Conservation (phyloP, 2,113 vertebrate genomes). For the Coregonus clupeaformis region DNA sequence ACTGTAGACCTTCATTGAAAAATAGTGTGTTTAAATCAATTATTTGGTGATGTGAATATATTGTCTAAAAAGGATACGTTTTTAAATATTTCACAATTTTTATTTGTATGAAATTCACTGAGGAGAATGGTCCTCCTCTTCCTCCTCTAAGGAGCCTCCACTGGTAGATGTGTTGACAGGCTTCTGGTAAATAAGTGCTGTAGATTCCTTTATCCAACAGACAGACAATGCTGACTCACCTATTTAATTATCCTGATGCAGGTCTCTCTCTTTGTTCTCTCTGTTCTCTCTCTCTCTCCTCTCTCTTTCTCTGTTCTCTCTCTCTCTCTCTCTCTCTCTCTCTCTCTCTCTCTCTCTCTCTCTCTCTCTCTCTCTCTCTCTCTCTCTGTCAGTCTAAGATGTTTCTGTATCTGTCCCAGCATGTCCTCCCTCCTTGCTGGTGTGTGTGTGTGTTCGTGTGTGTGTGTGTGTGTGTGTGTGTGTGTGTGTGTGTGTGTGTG, state of each 20-base stretch:
- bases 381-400: slow-evolving; percentile 17
- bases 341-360: not conserved
- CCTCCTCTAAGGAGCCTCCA: no score
- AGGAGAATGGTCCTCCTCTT: no score
- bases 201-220: slow-evolving; percentile 22
- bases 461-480: not conserved
- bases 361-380: not conserved
- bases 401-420: slow-evolving; percentile 54
- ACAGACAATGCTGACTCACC: slow-evolving; percentile 19
- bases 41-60: no score
- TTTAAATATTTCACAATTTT: no score
- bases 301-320: not conserved
- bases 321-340: not conserved
- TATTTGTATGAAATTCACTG: no score
- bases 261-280: slow-evolving; percentile 8
- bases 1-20: no score
- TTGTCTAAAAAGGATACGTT: no score
- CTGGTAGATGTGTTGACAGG: slow-evolving; percentile 18
- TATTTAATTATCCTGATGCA: slow-evolving; percentile 25
- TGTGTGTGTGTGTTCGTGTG: no score
- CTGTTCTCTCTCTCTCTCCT: not conserved
- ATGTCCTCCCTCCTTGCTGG: slow-evolving; percentile 43
- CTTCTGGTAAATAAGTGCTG: slow-evolving; percentile 27
- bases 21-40: no score
- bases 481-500: no score